Conservation (phyloP, 2,797 vertebrate genomes). For the Anguilla anguilla region DNA sequence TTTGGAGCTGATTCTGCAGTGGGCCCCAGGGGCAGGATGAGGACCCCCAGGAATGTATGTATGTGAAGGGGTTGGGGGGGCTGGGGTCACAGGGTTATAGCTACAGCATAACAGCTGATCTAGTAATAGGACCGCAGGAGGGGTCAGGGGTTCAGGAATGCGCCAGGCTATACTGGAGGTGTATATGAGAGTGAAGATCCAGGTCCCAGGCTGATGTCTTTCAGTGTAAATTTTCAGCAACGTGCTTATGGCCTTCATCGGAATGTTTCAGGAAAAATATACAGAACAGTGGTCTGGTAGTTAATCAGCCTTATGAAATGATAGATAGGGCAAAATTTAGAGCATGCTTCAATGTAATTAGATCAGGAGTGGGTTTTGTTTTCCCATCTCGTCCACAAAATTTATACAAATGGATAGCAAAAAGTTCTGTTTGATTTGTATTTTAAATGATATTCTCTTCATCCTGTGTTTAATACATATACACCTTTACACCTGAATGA, state of each 20-base stretch:
- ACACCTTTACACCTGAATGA: neutral
- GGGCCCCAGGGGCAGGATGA: conserved; percentile 68
- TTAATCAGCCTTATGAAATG: neutral
- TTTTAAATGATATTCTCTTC: neutral
- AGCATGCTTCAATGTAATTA: neutral
- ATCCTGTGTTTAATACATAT: neutral
- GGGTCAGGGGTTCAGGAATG: neutral
- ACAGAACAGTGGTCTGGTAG: neutral
- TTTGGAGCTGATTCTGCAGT: neutral
- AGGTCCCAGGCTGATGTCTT: neutral
- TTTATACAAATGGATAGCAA: neutral
- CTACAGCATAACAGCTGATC: conserved; percentile 85
- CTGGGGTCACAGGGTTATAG: conserved; percentile 81
- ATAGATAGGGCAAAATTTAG: neutral
- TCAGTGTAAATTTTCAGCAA: neutral
- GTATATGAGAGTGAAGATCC: neutral
- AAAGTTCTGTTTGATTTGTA: neutral
- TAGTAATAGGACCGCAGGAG: conserved; percentile 61
- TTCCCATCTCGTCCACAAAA: neutral
- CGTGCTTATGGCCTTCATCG: neutral
- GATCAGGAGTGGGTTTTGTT: neutral
- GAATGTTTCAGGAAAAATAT: neutral
- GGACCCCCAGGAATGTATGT: conserved; percentile 74
- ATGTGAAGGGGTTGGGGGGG: conserved; percentile 74
- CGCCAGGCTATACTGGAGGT: neutral